These are phyloP conservation scores for Mythimna pallens DNA, from an alignment of 2,888 invertebrate genomes.

Conservation along the genomic window DNA sequence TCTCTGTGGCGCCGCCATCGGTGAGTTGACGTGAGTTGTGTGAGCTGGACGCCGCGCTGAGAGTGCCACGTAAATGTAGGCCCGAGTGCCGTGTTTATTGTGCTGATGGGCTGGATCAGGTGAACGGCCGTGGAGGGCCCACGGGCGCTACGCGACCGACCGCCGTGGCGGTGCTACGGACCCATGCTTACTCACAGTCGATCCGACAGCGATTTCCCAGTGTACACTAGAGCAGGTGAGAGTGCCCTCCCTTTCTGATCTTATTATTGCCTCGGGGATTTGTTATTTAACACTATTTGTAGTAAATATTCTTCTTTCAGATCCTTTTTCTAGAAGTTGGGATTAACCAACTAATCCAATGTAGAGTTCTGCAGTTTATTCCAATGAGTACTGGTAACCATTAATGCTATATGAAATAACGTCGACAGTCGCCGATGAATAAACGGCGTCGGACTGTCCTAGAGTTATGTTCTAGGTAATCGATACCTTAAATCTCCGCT, in stretches of 20 bases:
- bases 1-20: slow-evolving; percentile 85
- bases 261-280: slow-evolving; percentile 61
- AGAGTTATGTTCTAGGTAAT: slow-evolving; percentile 48
- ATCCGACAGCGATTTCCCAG: slow-evolving; percentile 96
- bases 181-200: slow-evolving; percentile 96
- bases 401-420: slow-evolving; percentile 41
- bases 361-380: slow-evolving; percentile 8
- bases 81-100: slow-evolving; percentile 78
- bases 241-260: slow-evolving; percentile 60
- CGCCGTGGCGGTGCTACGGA: slow-evolving; percentile 92
- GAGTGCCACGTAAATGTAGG: slow-evolving; percentile 74
- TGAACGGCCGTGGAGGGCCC: slow-evolving; percentile 90
- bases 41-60: slow-evolving; percentile 78
- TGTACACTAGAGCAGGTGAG: slow-evolving; percentile 94
- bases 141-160: slow-evolving; percentile 87
- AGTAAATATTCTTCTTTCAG: slow-evolving; percentile 20
- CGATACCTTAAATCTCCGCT: slow-evolving; percentile 51
- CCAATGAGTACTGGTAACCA: slow-evolving; percentile 32
- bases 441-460: slow-evolving; percentile 47
- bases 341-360: slow-evolving; percentile 14
- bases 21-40: slow-evolving; percentile 79
- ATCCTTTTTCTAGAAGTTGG: slow-evolving; percentile 6
- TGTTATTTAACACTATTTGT: slow-evolving; percentile 76
- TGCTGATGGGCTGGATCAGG: slow-evolving; percentile 84
- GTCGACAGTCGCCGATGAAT: slow-evolving; percentile 34